Evolutionary conservation across 2,888 invertebrate species (phyloP).

Genomic region (Heliconius charithonia): DNA sequence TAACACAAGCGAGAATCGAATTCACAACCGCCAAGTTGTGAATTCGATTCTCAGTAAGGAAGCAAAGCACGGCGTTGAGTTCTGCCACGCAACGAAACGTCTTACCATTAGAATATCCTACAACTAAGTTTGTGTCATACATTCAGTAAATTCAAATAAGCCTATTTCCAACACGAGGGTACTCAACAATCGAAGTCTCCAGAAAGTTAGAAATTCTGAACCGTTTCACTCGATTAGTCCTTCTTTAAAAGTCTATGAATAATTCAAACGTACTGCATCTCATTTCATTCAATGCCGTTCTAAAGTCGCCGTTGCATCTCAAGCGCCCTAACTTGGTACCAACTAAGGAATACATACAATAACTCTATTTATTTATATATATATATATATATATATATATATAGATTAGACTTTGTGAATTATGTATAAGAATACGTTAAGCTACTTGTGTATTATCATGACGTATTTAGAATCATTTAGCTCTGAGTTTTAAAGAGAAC

Average conservation of each 20-base stretch:
- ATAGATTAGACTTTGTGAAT: not conserved
- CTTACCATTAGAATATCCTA: not conserved
- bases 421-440: not conserved
- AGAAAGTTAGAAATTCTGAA: constrained; percentile 38
- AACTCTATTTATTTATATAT: not conserved
- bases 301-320: constrained; percentile 41
- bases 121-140: not conserved
- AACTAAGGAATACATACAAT: constrained; percentile 29
- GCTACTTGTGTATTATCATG: not conserved
- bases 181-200: constrained; percentile 34
- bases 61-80: too few relatives aligned
- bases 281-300: constrained; percentile 41
- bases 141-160: not conserved
- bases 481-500: too few relatives aligned
- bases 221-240: constrained; percentile 46
- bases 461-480: not conserved
- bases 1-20: too few relatives aligned
- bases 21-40: too few relatives aligned
- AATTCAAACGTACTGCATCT: constrained; percentile 43
- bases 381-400: too few relatives aligned
- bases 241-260: constrained; percentile 46
- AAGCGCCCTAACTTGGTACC: constrained; percentile 31
- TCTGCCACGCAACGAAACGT: too few relatives aligned
- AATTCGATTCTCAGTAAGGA: too few relatives aligned
- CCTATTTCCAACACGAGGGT: constrained; percentile 2